A percentile compares a stretch with the other conserved stretches of the same genome.
Evolutionary conservation across 2,113 vertebrate species (phyloP).

Genomic region (Amphiprion percula): DNA sequence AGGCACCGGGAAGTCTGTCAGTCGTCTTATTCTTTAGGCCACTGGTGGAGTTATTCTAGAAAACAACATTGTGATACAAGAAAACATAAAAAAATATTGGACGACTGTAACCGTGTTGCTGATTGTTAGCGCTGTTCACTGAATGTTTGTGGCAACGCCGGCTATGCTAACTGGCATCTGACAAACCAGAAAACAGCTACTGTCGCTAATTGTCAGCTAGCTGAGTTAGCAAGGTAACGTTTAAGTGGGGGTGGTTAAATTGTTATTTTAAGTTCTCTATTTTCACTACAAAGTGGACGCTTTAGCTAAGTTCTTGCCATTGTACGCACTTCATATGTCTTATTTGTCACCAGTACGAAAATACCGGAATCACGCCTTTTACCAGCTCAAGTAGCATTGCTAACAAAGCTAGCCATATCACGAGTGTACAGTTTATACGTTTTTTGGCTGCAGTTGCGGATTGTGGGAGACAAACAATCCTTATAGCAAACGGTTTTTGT

Average conservation of each 20-base stretch:
- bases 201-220: constrained; percentile 42
- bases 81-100: accelerated
- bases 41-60: neutral
- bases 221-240: constrained; percentile 8
- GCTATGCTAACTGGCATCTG: constrained; percentile 19
- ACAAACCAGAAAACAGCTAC: constrained; percentile 3
- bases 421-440: constrained; percentile 14
- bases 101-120: accelerated
- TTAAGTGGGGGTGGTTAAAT: neutral
- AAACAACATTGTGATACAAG: neutral
- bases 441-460: neutral
- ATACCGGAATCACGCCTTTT: neutral
- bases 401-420: constrained; percentile 37
- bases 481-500: accelerated
- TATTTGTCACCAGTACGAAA: accelerated
- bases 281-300: accelerated
- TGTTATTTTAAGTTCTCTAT: neutral
- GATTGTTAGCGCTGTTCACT: neutral
- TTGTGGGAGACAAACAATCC: neutral
- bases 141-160: neutral
- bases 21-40: neutral
- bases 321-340: neutral
- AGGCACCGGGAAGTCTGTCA: neutral
- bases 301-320: neutral
- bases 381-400: neutral